Evolutionary conservation across 1,140 invertebrate species (phyloP).

Genomic region (Caenorhabditis remanei): DNA sequence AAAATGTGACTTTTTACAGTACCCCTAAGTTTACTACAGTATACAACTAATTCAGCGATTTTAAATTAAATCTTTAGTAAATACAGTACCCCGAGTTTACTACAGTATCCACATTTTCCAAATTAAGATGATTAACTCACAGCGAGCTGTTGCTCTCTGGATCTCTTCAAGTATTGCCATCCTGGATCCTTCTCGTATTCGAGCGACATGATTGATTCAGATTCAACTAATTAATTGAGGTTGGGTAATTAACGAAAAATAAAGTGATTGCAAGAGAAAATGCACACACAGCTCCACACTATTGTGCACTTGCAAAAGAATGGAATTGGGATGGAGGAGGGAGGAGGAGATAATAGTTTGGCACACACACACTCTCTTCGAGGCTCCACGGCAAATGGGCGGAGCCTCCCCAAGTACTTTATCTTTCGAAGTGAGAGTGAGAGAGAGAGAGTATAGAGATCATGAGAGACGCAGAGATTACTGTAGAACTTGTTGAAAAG

Average conservation of each 20-base stretch:
- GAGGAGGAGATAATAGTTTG: conserved; percentile 42
- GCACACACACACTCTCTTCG: not conserved
- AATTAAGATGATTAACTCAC: not conserved
- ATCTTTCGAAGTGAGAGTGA: not conserved
- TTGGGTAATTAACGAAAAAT: not conserved
- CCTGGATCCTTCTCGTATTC: conserved; percentile 69
- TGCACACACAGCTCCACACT: conserved; percentile 45
- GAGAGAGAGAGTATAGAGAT: not conserved
- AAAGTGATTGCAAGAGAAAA: too few relatives aligned
- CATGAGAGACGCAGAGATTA: conserved; percentile 14
- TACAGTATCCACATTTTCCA: too few relatives aligned
- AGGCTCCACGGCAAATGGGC: not conserved
- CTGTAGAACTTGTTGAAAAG: conserved; percentile 3
- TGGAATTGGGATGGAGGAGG: not conserved
- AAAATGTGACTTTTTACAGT: too few relatives aligned
- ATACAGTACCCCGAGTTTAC: too few relatives aligned
- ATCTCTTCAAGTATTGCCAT: conserved; percentile 70
- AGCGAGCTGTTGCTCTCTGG: conserved; percentile 67
- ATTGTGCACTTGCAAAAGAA: conserved; percentile 14
- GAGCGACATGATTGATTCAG: conserved; percentile 13
- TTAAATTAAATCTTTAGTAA: too few relatives aligned
- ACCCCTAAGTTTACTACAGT: not conserved
- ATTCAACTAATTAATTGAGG: not conserved
- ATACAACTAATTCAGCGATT: too few relatives aligned
- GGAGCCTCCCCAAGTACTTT: conserved; percentile 25